phyloP scores from a whole-genome alignment of 2,888 invertebrate genomes.

The Platypus cylindrus region DNA sequence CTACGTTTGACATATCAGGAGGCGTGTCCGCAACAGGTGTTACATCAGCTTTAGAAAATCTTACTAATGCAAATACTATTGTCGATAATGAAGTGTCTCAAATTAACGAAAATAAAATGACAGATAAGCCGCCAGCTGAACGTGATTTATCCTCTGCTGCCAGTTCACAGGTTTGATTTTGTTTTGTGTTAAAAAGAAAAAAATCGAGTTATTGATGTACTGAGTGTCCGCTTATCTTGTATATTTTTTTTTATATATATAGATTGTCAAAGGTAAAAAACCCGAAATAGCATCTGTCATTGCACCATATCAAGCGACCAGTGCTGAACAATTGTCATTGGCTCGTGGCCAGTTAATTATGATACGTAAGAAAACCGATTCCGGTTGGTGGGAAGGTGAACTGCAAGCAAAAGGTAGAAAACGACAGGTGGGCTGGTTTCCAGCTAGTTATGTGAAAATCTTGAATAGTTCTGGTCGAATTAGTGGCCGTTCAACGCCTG shows the following conservation, averaged over 20 bases:
- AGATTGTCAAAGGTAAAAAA: conserved; percentile 57
- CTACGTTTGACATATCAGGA: too few species aligned
- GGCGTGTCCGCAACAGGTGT: conserved; percentile 22
- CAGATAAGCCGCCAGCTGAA: conserved; percentile 24
- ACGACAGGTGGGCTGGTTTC: conserved; percentile 96
- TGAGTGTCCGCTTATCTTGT: not conserved
- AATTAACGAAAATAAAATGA: conserved; percentile 37
- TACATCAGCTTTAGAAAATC: conserved; percentile 22
- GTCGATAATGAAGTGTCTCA: conserved; percentile 34
- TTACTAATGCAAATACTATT: conserved; percentile 22
- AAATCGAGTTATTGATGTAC: not conserved
- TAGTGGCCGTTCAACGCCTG: conserved; percentile 62
- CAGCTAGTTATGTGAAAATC: conserved; percentile 91
- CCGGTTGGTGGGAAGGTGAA: conserved; percentile 99
- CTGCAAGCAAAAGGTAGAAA: conserved; percentile 83
- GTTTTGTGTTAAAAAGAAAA: not conserved
- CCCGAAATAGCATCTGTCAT: conserved; percentile 91
- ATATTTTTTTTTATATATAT: too few species aligned
- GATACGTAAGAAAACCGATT: conserved; percentile 92
- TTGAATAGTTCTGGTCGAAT: conserved; percentile 54
- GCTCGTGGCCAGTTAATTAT: conserved; percentile 85
- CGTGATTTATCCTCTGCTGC: conserved; percentile 20
- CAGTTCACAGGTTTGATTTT: conserved; percentile 27
- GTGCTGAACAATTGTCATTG: conserved; percentile 81
- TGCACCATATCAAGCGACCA: conserved; percentile 83